phyloP scores from a whole-genome alignment of 2,888 invertebrate species.

The Drosophila vallismaia region DNA sequence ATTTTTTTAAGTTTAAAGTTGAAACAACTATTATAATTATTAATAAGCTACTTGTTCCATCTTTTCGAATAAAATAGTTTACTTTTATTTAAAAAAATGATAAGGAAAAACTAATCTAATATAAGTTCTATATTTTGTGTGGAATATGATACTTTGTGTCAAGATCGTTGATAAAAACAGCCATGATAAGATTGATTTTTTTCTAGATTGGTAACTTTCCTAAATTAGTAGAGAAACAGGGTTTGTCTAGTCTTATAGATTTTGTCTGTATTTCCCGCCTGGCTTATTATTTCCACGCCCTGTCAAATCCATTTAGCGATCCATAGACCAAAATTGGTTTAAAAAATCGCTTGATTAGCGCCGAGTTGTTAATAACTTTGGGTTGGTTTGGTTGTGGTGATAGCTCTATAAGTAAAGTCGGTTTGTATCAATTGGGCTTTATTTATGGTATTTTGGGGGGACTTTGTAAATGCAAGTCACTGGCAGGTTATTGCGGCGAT shows the following conservation, averaged over 20 bases:
- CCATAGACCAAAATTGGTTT: slow-evolving; percentile 5
- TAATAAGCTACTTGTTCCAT: not conserved
- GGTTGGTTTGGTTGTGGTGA: slow-evolving; percentile 1
- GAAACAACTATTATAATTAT: not conserved
- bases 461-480: slow-evolving; percentile 39
- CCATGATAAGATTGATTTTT: slow-evolving; percentile 1
- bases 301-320: slow-evolving; percentile 17
- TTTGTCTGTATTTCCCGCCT: not conserved
- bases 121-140: not conserved
- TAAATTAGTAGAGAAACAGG: not conserved
- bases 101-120: not conserved
- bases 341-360: slow-evolving; percentile 20
- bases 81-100: not conserved
- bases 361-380: slow-evolving; percentile 13
- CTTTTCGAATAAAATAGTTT: not conserved
- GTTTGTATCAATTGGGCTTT: not conserved
- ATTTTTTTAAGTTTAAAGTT: not conserved
- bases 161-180: not conserved
- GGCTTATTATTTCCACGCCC: slow-evolving; percentile 1
- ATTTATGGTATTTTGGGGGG: not conserved
- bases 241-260: not conserved
- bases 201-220: not conserved
- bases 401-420: slow-evolving; percentile 27
- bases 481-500: slow-evolving; percentile 52
- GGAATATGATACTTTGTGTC: not conserved